Conservation (phyloP, 1,140 invertebrate species). For the Aphis craccivora region DNA sequence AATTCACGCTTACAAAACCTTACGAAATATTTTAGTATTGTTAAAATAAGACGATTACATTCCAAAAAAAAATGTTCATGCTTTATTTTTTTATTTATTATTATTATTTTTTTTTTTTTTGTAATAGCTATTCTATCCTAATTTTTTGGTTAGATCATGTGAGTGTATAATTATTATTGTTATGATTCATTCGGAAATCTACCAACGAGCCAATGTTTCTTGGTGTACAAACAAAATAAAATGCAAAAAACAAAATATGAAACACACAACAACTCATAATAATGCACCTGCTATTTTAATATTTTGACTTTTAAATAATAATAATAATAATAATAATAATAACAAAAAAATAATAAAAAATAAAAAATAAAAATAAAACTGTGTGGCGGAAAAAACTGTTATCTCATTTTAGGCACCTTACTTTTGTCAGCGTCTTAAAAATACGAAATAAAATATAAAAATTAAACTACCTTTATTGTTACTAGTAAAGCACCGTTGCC, state of each 20-base stretch:
- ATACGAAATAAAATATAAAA: conserved; percentile 53
- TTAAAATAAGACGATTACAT: conserved; percentile 49
- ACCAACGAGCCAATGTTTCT: conserved; percentile 69
- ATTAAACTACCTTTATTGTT: conserved; percentile 49
- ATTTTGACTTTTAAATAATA: conserved; percentile 44
- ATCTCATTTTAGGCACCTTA: conserved; percentile 44
- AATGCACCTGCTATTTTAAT: conserved; percentile 56
- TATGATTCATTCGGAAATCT: conserved; percentile 55
- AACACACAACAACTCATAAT: conserved; percentile 51
- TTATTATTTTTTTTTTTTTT: background rate
- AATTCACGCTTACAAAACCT: conserved; percentile 51
- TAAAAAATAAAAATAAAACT: conserved; percentile 46
- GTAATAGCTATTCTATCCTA: conserved; percentile 49
- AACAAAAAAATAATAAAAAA: conserved; percentile 21
- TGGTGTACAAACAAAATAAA: conserved; percentile 61
- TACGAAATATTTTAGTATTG: conserved; percentile 32
- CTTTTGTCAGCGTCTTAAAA: conserved; percentile 54
- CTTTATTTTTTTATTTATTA: conserved; percentile 9
- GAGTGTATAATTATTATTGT: conserved; percentile 50
- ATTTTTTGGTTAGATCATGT: conserved; percentile 21
- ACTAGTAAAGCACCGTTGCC: conserved; percentile 39
- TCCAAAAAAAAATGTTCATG: conserved; percentile 47
- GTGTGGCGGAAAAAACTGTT: conserved; percentile 58
- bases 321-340: conserved; percentile 25
- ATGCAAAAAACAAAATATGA: conserved; percentile 57